Base-by-base conservation (phyloP, 2,888 invertebrate species). In the Marronus borbonicus region DNA sequence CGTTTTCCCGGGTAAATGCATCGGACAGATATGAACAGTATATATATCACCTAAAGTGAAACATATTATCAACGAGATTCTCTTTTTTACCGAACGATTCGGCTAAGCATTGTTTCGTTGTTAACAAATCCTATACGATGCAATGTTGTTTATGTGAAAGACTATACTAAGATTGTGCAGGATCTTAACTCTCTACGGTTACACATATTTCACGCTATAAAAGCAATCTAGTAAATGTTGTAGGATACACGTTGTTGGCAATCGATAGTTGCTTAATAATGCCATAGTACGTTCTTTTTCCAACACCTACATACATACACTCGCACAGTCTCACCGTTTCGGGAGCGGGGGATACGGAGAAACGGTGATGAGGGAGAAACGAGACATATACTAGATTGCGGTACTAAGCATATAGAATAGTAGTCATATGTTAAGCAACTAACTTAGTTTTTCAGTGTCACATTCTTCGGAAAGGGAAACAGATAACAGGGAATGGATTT, bases 181-280 rank as follows among this genome's bases (percentile, higher is more conserved):
- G 70, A 52, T 55, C 70, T 52, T 69, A 69, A 69, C 69, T 64
- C 44, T 52, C 65, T 65, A 76, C 64, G 31, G 76, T 24, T n/a
- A 52, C 50, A 64, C 76, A 76, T 76, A 76, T 76, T 76, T 76
- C 65, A 64, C 76, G 50, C 65, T 52, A 64, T 76, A 65, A 64
- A 76, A 65, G 76, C 50, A 76, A 76, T 76, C 64, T 76, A 65
- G 64, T 62, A 76, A 65, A 76, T 76, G 76, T 76, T 52, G 36
- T 31, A 50, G 24, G 10, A 52, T 65, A 17, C 36, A 52, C 70
- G 70, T 55, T 36, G 58, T 44, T 55, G 28, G 36, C 3, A 55
- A 70, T 55, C 70, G 70, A 70, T 70, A 55, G 55, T 55, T 70
- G 70, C 36, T 70, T 55, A 36, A 70, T 70, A 55, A 70, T 70